Conservation (phyloP, 2,888 invertebrate species). For the Megaustenia siamemsis region DNA sequence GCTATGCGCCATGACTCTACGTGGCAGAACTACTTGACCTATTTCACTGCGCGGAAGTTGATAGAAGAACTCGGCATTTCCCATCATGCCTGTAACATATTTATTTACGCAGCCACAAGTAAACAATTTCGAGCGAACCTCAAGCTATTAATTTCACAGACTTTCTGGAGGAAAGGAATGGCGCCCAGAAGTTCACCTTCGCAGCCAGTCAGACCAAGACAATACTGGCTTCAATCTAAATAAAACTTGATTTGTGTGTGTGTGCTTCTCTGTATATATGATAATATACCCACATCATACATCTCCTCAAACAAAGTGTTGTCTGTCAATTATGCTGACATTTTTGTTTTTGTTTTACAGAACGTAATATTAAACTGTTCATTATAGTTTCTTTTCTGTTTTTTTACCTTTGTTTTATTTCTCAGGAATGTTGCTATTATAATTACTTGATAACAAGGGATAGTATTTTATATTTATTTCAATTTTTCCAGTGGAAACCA, state of each 20-base stretch:
- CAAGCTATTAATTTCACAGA: slow-evolving; percentile 27
- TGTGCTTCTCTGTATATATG: too few relatives aligned
- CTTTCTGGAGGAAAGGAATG: slow-evolving; percentile 41
- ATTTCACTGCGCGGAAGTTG: slow-evolving; percentile 68
- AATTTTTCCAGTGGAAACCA: too few relatives aligned
- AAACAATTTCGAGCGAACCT: slow-evolving; percentile 63
- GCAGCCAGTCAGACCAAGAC: slow-evolving; percentile 20
- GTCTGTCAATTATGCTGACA: too few relatives aligned
- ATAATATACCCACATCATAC: too few relatives aligned
- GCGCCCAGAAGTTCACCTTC: slow-evolving; percentile 19
- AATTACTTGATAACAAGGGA: too few relatives aligned
- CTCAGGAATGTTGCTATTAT: too few relatives aligned
- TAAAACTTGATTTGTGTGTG: slow-evolving; percentile 26
- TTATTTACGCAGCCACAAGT: slow-evolving; percentile 69
- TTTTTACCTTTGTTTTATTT: too few relatives aligned
- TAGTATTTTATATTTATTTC: too few relatives aligned
- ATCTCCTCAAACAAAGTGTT: too few relatives aligned
- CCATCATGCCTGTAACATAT: slow-evolving; percentile 77
- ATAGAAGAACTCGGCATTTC: slow-evolving; percentile 75
- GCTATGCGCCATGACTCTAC: slow-evolving; percentile 66
- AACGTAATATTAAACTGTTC: too few relatives aligned
- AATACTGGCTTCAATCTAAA: slow-evolving; percentile 31
- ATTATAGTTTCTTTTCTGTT: too few relatives aligned
- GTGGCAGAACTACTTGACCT: slow-evolving; percentile 73
- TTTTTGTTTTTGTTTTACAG: too few relatives aligned